A percentile compares a stretch with the other conserved stretches of the same genome.
These are phyloP conservation scores for Pemphigus obesinymphae DNA, from an alignment of 1,140 invertebrate species.

Conservation along the genomic window DNA sequence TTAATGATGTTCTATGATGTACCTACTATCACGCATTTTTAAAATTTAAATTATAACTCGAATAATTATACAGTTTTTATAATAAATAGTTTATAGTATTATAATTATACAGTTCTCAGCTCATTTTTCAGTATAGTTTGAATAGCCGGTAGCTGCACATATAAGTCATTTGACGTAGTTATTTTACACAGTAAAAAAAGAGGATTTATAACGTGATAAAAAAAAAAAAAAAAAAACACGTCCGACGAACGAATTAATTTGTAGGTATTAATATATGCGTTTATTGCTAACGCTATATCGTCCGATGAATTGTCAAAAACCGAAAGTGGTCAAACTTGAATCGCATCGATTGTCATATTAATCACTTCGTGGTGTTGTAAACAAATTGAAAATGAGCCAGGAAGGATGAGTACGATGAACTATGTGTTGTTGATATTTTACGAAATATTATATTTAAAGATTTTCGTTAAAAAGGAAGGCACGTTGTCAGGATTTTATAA, in stretches of 20 bases:
- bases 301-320: not conserved
- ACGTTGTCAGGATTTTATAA: not conserved
- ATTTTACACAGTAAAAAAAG: not conserved
- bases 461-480: too few species aligned
- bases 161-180: not conserved
- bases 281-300: not conserved
- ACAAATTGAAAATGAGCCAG: too few species aligned
- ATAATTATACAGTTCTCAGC: too few species aligned
- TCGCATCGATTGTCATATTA: not conserved
- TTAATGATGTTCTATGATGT: too few species aligned
- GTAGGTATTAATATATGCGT: not conserved
- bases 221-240: too few species aligned
- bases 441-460: not conserved
- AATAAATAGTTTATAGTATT: too few species aligned
- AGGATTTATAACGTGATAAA: not conserved
- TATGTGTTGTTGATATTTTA: not conserved
- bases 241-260: not conserved
- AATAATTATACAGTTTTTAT: not conserved
- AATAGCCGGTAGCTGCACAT: not conserved
- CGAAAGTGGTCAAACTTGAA: slow-evolving; percentile 28
- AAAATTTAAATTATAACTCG: too few species aligned
- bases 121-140: too few species aligned
- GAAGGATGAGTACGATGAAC: too few species aligned
- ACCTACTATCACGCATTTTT: too few species aligned
- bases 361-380: not conserved